A percentile compares a stretch with the other conserved stretches of the same genome.
Conservation (phyloP, 2,888 invertebrate genomes). For the Sarcophaga subvicina region DNA sequence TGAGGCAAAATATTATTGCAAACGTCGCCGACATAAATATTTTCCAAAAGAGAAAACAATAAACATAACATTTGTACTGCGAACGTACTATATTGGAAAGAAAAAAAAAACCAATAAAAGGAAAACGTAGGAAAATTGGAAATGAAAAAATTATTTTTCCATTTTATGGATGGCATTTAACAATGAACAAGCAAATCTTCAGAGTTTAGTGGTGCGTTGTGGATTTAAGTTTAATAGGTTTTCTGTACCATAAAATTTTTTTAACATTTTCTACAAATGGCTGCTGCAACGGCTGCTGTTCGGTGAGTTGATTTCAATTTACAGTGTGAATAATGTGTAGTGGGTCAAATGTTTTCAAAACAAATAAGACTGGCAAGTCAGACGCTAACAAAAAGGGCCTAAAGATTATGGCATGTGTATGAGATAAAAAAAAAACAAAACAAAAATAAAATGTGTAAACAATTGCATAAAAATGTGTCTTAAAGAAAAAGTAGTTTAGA, state of each 20-base stretch:
- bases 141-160: slow-evolving; percentile 24
- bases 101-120: too few species aligned
- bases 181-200: slow-evolving; percentile 14
- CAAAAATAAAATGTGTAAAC: too few species aligned
- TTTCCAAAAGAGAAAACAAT: slow-evolving; percentile 41
- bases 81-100: too few species aligned
- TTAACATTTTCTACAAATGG: slow-evolving; percentile 14
- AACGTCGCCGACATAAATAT: slow-evolving; percentile 13
- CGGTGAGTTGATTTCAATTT: slow-evolving; percentile 45
- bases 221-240: slow-evolving; percentile 27
- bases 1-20: not conserved
- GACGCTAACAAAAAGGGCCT: not conserved
- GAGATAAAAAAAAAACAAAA: too few species aligned
- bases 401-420: not conserved
- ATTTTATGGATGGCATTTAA: slow-evolving; percentile 45
- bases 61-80: slow-evolving; percentile 24
- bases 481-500: too few species aligned
- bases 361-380: not conserved
- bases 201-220: slow-evolving; percentile 26
- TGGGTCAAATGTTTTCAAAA: not conserved
- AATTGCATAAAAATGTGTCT: too few species aligned
- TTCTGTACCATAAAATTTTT: slow-evolving; percentile 35
- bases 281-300: slow-evolving; percentile 28
- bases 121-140: slow-evolving; percentile 17
- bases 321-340: slow-evolving; percentile 37